phyloP scores from a whole-genome alignment of 2,113 vertebrate genomes.

The Heterocephalus glaber region DNA sequence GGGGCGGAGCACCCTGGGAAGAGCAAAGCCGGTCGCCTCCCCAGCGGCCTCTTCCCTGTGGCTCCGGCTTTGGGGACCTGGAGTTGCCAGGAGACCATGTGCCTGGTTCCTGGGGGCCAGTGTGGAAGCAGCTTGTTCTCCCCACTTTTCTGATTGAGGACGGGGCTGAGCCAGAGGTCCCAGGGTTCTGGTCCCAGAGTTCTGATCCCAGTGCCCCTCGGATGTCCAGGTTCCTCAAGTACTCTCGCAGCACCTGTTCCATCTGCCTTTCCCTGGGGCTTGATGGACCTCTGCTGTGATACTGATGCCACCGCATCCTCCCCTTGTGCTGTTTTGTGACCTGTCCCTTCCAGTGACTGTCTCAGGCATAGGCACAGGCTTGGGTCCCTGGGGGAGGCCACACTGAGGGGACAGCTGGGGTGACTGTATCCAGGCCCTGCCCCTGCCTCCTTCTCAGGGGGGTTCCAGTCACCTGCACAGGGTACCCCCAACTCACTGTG shows the following conservation, averaged over 20 bases:
- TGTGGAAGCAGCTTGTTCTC: not conserved
- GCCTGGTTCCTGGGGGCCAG: not conserved
- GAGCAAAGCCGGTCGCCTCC: not conserved
- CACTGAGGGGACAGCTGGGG: not conserved
- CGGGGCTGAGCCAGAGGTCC: not conserved
- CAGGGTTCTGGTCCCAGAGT: not conserved
- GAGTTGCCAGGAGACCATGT: constrained; percentile 53
- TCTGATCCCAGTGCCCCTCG: not conserved
- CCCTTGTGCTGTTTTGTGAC: not conserved
- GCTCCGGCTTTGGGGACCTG: not conserved
- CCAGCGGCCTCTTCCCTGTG: not conserved
- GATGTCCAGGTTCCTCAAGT: not conserved
- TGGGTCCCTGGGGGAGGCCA: not conserved
- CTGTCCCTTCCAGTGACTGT: not conserved
- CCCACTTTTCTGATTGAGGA: not conserved
- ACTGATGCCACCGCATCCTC: not conserved
- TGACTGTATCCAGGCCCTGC: not conserved
- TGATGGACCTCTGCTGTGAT: not conserved
- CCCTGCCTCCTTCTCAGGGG: not conserved
- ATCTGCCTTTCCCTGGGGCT: not conserved
- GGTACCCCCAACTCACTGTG: not conserved
- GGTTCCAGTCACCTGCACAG: not conserved
- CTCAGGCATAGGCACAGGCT: not conserved
- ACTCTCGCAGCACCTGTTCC: not conserved
- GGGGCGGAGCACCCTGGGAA: not conserved